Conservation (phyloP, 2,888 invertebrate species). For the Tethea ocularis region DNA sequence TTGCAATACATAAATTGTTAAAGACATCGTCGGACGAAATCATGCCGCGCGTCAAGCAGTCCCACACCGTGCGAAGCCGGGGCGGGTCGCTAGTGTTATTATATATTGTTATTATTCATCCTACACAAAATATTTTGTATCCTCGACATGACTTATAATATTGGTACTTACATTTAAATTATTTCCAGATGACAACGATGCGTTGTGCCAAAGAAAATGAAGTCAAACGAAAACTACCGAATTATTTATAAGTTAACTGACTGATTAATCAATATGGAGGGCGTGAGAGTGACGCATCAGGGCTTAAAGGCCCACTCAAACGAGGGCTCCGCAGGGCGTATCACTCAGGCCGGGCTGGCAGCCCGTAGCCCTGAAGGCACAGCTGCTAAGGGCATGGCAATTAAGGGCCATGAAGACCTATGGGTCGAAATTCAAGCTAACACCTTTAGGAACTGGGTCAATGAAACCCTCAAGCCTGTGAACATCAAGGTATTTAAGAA, state of each 20-base stretch:
- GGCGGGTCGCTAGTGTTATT: no score
- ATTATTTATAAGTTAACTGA: slow-evolving; percentile 37
- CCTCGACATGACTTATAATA: not conserved
- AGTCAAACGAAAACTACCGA: slow-evolving; percentile 39
- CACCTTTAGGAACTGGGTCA: slow-evolving; percentile 99
- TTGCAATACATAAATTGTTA: no score
- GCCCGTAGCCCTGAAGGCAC: slow-evolving; percentile 96
- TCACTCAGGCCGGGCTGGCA: slow-evolving; percentile 91
- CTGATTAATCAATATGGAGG: slow-evolving; percentile 64
- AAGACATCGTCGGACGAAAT: no score
- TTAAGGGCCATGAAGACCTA: slow-evolving; percentile 96
- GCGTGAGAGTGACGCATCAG: slow-evolving; percentile 84
- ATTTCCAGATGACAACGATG: slow-evolving; percentile 62
- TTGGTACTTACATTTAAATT: not conserved
- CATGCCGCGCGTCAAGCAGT: no score
- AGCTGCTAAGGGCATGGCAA: slow-evolving; percentile 97
- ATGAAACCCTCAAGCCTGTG: slow-evolving; percentile 92
- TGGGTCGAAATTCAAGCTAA: slow-evolving; percentile 98
- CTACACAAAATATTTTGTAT: not conserved
- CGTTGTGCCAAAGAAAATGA: slow-evolving; percentile 52
- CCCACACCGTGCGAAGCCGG: no score
- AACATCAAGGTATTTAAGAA: slow-evolving; percentile 84
- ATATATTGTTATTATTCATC: not conserved
- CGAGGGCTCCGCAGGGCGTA: slow-evolving; percentile 85
- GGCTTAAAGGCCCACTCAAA: slow-evolving; percentile 83